These are phyloP conservation scores for Patiria miniata DNA, from an alignment of 35 echinoderm and acorn worm genomes.

Conservation along the genomic window DNA sequence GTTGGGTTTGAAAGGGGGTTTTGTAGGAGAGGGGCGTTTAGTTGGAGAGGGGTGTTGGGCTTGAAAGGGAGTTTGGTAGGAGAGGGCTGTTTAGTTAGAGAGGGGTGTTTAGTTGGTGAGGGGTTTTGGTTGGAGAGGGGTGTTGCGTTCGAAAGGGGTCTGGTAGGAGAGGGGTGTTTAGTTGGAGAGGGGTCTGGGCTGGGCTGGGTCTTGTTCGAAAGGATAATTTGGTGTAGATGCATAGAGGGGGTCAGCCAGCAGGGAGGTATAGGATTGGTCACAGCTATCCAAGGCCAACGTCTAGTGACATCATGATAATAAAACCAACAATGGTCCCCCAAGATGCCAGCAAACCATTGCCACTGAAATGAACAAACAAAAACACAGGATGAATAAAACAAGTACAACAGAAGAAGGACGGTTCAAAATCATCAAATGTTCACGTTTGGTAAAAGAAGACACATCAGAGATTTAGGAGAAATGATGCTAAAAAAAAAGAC, in stretches of 20 bases:
- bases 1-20: too few species aligned
- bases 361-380: constrained; percentile 64
- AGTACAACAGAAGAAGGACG: background rate
- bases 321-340: constrained; percentile 90
- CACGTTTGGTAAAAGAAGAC: background rate
- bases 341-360: constrained; percentile 85
- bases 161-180: too few species aligned
- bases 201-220: too few species aligned
- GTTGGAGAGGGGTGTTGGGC: too few species aligned
- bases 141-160: too few species aligned
- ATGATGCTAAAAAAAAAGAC: background rate
- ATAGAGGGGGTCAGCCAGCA: background rate
- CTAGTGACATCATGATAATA: constrained; percentile 97
- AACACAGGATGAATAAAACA: constrained; percentile 10
- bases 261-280: background rate
- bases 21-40: too few species aligned
- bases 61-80: too few species aligned
- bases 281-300: constrained; percentile 82
- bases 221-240: background rate
- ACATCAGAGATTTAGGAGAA: background rate
- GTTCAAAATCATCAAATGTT: background rate
- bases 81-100: too few species aligned
- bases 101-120: too few species aligned
- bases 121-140: too few species aligned
- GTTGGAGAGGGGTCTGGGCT: too few species aligned